phyloP scores from a whole-genome alignment of 2,113 vertebrate species.

The Artemisiospiza belli region DNA sequence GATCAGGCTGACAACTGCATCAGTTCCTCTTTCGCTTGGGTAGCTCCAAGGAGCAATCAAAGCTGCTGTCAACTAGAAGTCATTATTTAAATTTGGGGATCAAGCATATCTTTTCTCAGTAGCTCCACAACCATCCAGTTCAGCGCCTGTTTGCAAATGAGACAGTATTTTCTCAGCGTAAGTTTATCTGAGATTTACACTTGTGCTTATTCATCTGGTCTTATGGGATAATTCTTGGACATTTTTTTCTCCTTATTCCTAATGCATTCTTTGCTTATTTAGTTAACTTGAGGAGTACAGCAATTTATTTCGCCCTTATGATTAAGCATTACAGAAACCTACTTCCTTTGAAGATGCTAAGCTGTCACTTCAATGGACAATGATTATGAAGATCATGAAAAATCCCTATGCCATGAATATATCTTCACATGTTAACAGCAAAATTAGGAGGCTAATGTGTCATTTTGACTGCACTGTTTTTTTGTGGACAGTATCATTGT shows the following conservation, averaged over 20 bases:
- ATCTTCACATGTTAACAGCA: not conserved
- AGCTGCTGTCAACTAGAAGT: conserved; percentile 21
- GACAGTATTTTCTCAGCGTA: conserved; percentile 4
- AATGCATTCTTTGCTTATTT: not conserved
- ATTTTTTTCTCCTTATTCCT: not conserved
- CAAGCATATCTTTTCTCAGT: not conserved
- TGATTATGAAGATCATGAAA: not conserved
- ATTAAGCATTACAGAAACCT: not conserved
- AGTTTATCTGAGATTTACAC: not conserved
- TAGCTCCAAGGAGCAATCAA: not conserved
- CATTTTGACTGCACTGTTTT: not conserved
- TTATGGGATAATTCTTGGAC: not conserved
- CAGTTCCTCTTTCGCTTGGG: not conserved
- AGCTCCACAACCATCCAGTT: not conserved
- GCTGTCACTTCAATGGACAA: not conserved
- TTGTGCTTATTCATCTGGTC: conserved; percentile 4
- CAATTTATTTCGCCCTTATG: not conserved
- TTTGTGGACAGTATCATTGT: not conserved
- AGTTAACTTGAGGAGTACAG: not conserved
- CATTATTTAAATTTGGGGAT: conserved; percentile 3
- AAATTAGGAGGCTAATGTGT: not conserved
- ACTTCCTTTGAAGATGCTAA: not conserved
- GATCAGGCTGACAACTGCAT: conserved; percentile 8
- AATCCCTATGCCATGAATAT: not conserved
- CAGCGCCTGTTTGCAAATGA: not conserved